Evolutionary conservation across 23 tunicate species (phyloP), one percentile per base, ranked within the genome.

Genomic region (Halocynthia aurantium): DNA sequence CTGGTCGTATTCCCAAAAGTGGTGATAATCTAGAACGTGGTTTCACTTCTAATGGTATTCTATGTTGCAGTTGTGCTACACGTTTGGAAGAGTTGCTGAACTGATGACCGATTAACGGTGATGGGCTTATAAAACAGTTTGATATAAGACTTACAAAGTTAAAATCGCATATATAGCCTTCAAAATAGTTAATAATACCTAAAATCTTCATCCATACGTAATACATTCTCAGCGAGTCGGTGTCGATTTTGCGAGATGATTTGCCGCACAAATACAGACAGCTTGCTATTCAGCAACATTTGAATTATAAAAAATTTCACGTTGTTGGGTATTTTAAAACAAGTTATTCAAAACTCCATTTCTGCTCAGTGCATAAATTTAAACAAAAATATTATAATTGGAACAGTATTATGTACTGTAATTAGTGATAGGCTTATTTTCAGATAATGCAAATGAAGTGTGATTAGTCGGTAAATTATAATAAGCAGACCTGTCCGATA

Each of bases 121-220:
- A n/a, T 70, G 75, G 75, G 8, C 75, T 70, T n/a, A 31, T n/a
- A 70, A 70, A 70, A 49, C 50, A 9, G 12, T 67, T 17, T 55
- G 1, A 19, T n/a, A 70, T 70, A 10, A 49, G 51, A 50, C 9
- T 15, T n/a, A 50, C 52, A 12, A 12, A 20, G 4, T 11, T 67
- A 22, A 67, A 17, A 11, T 67, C 5, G 22, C 2, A 67, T n/a
- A 67, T 2, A 70, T 21, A 15, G 18, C 51, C 50, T 70, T 67
- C 22, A 12, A 11, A 12, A 20, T 11, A 11, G 20, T 20, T 55
- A 21, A 20, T 70, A 49, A 70, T 70, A 70, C 75, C 55, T 50
- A 15, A 70, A 70, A 51, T 70, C 75, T 50, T 70, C 75, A 51
- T 70, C 75, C 51, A 55, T 70, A 5, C 55, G 75, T 70, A 70